These are phyloP conservation scores for Cirrhinus mrigala DNA, from an alignment of 2,797 vertebrate species.

Conservation along the genomic window DNA sequence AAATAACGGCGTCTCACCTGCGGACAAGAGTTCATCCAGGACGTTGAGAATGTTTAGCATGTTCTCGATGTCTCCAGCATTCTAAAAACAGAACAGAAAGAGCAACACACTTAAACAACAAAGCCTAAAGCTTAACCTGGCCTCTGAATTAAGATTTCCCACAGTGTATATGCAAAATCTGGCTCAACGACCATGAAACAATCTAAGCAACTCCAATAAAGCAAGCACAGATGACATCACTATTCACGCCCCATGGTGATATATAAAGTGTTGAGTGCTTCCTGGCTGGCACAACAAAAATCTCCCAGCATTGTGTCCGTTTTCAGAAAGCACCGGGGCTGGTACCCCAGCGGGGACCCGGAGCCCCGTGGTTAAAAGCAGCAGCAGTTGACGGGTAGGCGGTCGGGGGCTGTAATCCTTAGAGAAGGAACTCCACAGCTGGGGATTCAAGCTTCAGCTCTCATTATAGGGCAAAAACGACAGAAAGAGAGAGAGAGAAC, in stretches of 20 bases:
- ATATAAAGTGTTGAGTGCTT: constrained; percentile 33
- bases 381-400: constrained; percentile 33
- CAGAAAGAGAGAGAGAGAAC: neutral
- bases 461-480: constrained; percentile 21
- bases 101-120: constrained; percentile 12
- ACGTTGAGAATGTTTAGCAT: constrained; percentile 83
- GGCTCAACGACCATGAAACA: constrained; percentile 12
- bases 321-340: constrained; percentile 14
- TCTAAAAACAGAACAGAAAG: constrained; percentile 74
- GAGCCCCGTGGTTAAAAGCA: constrained; percentile 39
- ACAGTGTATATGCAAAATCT: neutral
- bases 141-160: neutral
- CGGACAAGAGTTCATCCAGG: constrained; percentile 88
- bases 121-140: constrained; percentile 4
- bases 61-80: constrained; percentile 80
- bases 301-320: constrained; percentile 10
- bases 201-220: constrained; percentile 26
- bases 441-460: constrained; percentile 31
- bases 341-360: neutral
- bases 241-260: neutral
- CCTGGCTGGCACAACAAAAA: constrained; percentile 27
- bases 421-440: constrained; percentile 50
- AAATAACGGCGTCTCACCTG: constrained; percentile 79
- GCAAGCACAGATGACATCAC: constrained; percentile 13
- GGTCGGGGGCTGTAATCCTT: constrained; percentile 15